Percentiles rank a stretch among this genome's conserved stretches.
Evolutionary conservation across 1,140 invertebrate genomes (phyloP).

Genomic region (Aphaenogaster floridana): DNA sequence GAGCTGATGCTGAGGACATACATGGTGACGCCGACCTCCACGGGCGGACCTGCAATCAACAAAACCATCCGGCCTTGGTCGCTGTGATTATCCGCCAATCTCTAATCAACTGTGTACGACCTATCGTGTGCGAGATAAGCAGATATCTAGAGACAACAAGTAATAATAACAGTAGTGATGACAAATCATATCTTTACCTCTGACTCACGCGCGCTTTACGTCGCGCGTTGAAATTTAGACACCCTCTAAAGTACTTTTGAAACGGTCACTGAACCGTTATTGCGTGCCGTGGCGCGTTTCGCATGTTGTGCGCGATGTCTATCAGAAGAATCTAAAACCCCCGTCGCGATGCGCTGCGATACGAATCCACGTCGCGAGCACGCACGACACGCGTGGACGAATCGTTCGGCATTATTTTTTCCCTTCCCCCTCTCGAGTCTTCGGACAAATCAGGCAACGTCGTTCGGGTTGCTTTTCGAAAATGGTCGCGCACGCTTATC

Average conservation of each 20-base stretch:
- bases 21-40: conserved; percentile 98
- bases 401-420: not conserved
- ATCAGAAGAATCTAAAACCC: not conserved
- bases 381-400: conserved; percentile 43
- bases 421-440: not conserved
- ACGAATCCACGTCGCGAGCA: not conserved
- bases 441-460: not conserved
- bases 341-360: not conserved
- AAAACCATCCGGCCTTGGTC: conserved; percentile 86
- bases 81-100: conserved; percentile 79
- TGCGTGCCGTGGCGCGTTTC: not conserved
- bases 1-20: conserved; percentile 99
- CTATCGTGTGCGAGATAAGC: conserved; percentile 38
- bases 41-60: conserved; percentile 96
- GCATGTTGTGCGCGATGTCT: not conserved
- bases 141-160: conserved; percentile 17
- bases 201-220: conserved; percentile 31
- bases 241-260: not conserved
- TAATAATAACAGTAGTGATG: conserved; percentile 24
- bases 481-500: not conserved
- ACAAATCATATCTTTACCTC: conserved; percentile 20
- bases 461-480: not conserved
- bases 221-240: not conserved
- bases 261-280: not conserved
- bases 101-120: conserved; percentile 68